phyloP scores from a whole-genome alignment of 2,797 vertebrate genomes.

The Rhinoraja longicauda region DNA sequence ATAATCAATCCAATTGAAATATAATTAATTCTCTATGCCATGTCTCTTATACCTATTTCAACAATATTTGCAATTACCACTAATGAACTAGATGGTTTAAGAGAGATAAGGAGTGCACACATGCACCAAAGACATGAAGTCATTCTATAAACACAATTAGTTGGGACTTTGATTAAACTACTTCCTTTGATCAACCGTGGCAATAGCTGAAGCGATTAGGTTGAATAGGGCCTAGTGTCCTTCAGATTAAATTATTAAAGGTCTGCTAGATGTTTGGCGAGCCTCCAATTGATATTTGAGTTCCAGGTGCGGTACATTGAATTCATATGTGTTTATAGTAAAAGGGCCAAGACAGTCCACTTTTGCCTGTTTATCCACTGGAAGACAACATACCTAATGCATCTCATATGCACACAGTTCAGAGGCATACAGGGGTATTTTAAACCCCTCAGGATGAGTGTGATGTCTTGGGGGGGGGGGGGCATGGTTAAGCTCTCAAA shows the following conservation, averaged over 20 bases:
- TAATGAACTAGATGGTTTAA: background rate
- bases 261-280: background rate
- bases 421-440: background rate
- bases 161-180: background rate
- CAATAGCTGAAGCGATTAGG: background rate
- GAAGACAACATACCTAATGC: background rate
- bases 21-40: background rate
- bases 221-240: background rate
- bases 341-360: background rate
- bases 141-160: background rate
- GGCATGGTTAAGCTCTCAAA: background rate
- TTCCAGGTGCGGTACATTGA: slow-evolving; percentile 5
- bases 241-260: background rate
- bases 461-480: background rate
- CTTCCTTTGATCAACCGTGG: background rate
- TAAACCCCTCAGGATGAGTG: background rate
- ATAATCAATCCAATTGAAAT: background rate
- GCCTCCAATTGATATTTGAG: background rate
- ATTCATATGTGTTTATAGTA: background rate
- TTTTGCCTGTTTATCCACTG: background rate
- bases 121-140: background rate
- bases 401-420: background rate
- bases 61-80: background rate
- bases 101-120: background rate
- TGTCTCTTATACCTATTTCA: background rate